Evolutionary conservation across 2,797 vertebrate species (phyloP).

Genomic region (Champsocephalus gunnari): DNA sequence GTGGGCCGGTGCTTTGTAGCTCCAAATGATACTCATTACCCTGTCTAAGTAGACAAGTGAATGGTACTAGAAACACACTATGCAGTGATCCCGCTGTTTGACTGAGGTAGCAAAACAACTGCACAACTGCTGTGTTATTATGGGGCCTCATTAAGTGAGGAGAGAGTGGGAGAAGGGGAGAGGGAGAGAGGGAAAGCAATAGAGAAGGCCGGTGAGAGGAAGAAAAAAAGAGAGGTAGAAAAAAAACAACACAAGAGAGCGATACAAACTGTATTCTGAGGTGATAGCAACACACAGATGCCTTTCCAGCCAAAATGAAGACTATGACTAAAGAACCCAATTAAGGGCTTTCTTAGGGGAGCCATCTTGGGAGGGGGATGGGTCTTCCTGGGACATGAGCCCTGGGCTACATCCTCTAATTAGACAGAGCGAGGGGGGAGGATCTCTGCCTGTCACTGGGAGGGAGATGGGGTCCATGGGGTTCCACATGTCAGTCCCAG

Average conservation of each 20-base stretch:
- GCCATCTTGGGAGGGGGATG: constrained; percentile 86
- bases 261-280: constrained; percentile 80
- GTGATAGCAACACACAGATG: constrained; percentile 84
- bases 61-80: constrained; percentile 85
- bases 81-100: constrained; percentile 86
- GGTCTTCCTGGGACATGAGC: constrained; percentile 86
- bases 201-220: constrained; percentile 79
- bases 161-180: constrained; percentile 78
- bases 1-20: constrained; percentile 80
- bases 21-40: constrained; percentile 88
- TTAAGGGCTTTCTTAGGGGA: constrained; percentile 89
- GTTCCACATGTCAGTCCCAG: constrained; percentile 85
- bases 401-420: constrained; percentile 89
- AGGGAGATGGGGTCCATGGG: constrained; percentile 86
- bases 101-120: constrained; percentile 89
- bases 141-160: constrained; percentile 89
- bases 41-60: constrained; percentile 87
- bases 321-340: constrained; percentile 90
- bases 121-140: constrained; percentile 89
- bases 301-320: constrained; percentile 85
- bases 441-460: constrained; percentile 87
- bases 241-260: constrained; percentile 71
- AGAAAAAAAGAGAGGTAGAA: constrained; percentile 39
- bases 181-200: constrained; percentile 64
- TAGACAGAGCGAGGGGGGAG: constrained; percentile 86